Evolutionary conservation across 2,113 vertebrate species (phyloP).

Genomic region (Mixornis gularis): DNA sequence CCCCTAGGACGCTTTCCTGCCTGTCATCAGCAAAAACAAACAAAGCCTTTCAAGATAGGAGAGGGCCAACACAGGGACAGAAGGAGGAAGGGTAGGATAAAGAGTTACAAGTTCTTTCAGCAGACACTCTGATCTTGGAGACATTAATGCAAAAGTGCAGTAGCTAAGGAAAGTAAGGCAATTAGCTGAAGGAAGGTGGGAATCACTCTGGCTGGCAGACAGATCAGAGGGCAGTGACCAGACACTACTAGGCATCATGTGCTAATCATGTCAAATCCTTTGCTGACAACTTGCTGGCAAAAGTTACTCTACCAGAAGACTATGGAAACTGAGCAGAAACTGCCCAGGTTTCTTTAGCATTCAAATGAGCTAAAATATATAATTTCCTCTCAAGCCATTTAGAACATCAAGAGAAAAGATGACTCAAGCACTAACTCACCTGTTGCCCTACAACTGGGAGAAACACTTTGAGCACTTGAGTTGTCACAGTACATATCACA

Average conservation of each 20-base stretch:
- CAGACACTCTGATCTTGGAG: neutral
- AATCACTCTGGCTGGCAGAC: neutral
- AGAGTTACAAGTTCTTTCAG: neutral
- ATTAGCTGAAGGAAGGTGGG: neutral
- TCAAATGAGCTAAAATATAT: neutral
- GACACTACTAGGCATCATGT: rapidly evolving
- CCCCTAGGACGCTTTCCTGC: neutral
- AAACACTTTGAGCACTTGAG: neutral
- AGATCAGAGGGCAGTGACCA: neutral
- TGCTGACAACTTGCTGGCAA: neutral
- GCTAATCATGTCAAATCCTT: rapidly evolving
- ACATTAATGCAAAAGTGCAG: neutral
- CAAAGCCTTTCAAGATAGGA: neutral
- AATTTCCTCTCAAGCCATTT: neutral
- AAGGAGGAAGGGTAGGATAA: neutral
- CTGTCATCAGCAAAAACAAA: neutral
- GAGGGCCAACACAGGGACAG: neutral
- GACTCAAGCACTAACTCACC: neutral
- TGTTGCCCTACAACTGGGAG: neutral
- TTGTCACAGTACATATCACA: neutral
- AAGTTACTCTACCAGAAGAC: neutral
- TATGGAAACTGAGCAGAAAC: neutral
- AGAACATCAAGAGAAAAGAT: neutral
- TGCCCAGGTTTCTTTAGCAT: neutral
- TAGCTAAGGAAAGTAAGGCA: neutral